Base-by-base conservation (phyloP, 2,797 vertebrate species). In the Coregonus ussuriensis region DNA sequence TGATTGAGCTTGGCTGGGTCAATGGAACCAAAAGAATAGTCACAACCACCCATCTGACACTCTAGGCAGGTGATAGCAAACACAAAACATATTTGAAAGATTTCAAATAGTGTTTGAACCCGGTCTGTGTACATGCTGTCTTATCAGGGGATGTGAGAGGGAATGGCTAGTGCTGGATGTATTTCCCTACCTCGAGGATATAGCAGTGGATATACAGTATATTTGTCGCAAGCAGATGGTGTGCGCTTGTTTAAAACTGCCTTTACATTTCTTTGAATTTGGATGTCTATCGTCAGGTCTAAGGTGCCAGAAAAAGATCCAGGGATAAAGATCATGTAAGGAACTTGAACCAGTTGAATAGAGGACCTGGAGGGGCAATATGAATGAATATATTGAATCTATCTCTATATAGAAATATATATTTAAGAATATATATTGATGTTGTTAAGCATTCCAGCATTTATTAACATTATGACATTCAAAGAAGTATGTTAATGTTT, bases 391-490 rank as follows among this genome's bases (percentile, higher is more conserved):
- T 89, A 78, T 63, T 89, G 80, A 90, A 88, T 90, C 76, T 81
- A 69, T 85, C 77, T 84, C 87, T 91, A 78, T 78, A 70, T 72
- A 75, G 62, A 80, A 73, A 77, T 82, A 83, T 87, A 90, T 93
- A 93, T 92, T 91, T 90, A 91, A 92, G 88, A 93, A 83, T 86
- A 85, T 85, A 84, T 87, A 91, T 94, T 70, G 75, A 84, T 92
- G 92, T 94, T 92, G 88, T 93, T 81, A 82, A 93, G 88, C 93
- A 94, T 94, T 95, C 90, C 92, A 82, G 90, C 91, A 91, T 93
- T 93, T 93, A 82, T 86, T 87, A 86, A 86, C 86, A 83, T 47
- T 86, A 81, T 87, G 81, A 84, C 85, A 86, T 93, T 91, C 78
- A 77, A 79, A 75, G 70, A 72, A 59, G 56, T 59, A 21, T 63